Evolutionary conservation across 92 coral and sea anemone genomes (phyloP), one percentile per base, ranked within the genome.

Genomic region (Porites rus): DNA sequence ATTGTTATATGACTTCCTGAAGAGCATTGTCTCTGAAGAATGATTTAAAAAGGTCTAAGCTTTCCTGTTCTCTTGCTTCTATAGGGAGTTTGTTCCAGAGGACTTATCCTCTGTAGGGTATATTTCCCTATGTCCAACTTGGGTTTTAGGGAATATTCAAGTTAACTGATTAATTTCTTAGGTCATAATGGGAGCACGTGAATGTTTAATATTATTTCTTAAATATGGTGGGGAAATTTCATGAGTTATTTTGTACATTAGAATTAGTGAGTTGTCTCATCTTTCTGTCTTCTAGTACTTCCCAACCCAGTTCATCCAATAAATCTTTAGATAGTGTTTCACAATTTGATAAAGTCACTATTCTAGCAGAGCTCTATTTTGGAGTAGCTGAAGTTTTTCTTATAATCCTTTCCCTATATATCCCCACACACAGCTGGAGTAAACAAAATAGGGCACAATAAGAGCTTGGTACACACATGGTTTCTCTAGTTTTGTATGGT

Each of bases 311-410:
- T 7, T 69, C 74, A 69, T 69, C 74, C 74, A 24, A 69, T 22
- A 69, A 16, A 22, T 22, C 51, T 18, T 24, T 69, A 69, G 13
- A 69, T 69, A 38, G 24, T 69, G 16, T 69, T 5, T 69, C 74
- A 69, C 0, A 69, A 69, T 24, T 69, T 19, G 74, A 69, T 1
- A 69, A 16, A 7, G 74, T 69, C 31, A 38, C 74, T 0, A 69
- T 69, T 69, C 74, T 69, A 69, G 74, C 46, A 69, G 51, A 69
- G 51, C 51, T 18, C 74, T 69, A 69, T 69, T 69, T 46, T 69
- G 74, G 24, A 69, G 74, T 38, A 19, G 74, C 74, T 69, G 74
- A 11, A 69, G 74, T 69, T 69, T 69, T 69, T 69, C 74, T 3
- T 51, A 7, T 69, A 69, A 69, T 69, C 51, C 74, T 69, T 6